phyloP scores from a whole-genome alignment of 1,140 invertebrate genomes.

The Drosophila nannoptera region DNA sequence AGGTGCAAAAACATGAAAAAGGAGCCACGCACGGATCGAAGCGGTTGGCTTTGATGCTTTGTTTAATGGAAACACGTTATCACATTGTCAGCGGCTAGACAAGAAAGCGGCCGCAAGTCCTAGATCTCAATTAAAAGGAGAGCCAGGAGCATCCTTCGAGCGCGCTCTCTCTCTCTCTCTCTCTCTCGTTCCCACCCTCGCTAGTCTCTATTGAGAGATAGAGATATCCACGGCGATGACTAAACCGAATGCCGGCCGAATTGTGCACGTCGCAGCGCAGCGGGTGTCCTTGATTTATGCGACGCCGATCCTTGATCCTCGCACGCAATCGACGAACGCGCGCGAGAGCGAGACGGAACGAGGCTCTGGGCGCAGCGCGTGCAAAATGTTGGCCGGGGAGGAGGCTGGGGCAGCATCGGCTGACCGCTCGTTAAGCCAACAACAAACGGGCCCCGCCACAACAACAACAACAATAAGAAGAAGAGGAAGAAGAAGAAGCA shows the following conservation, averaged over 20 bases:
- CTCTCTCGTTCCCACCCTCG: not conserved
- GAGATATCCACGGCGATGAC: slow-evolving; percentile 25
- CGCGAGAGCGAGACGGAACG: slow-evolving; percentile 15
- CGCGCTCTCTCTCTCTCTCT: too few relatives aligned
- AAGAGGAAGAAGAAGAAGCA: slow-evolving; percentile 15
- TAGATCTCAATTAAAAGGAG: slow-evolving; percentile 61
- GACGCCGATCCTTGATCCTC: slow-evolving; percentile 67
- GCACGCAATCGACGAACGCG: slow-evolving; percentile 48
- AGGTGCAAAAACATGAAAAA: slow-evolving; percentile 14
- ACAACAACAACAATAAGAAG: slow-evolving; percentile 17
- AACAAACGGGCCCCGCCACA: slow-evolving; percentile 37
- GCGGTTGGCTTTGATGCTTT: slow-evolving; percentile 63
- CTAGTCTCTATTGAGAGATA: slow-evolving; percentile 16
- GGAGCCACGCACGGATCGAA: slow-evolving; percentile 29
- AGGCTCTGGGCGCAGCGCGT: slow-evolving; percentile 47
- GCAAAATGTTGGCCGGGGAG: slow-evolving; percentile 55
- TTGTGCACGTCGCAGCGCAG: slow-evolving; percentile 56
- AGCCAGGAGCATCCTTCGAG: not conserved
- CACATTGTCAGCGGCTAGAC: slow-evolving; percentile 55
- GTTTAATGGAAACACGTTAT: slow-evolving; percentile 61
- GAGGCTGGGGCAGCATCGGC: slow-evolving; percentile 7
- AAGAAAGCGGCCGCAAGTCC: slow-evolving; percentile 51
- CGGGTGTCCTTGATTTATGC: slow-evolving; percentile 72
- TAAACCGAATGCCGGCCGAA: slow-evolving; percentile 25
- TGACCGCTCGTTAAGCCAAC: slow-evolving; percentile 34